Conservation (phyloP, 2,888 invertebrate species). For the Stratiomys singularior region DNA sequence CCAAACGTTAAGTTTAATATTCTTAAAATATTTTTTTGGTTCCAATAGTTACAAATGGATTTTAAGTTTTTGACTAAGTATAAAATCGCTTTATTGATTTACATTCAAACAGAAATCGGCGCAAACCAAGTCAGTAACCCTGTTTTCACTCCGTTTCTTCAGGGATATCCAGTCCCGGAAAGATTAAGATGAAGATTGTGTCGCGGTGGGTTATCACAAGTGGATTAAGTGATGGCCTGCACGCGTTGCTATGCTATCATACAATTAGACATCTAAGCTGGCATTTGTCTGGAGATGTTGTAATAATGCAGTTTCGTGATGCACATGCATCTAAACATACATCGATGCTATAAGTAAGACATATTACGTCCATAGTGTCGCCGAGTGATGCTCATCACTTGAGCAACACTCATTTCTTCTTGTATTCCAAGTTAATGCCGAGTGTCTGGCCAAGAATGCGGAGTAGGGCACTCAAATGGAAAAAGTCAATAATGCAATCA, state of each 20-base stretch:
- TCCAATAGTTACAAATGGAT: too few relatives aligned
- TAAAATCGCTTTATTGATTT: too few relatives aligned
- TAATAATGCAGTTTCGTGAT: conserved; percentile 12
- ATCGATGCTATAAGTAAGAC: neutral
- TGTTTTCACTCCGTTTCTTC: neutral
- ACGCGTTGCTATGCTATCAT: conserved; percentile 38
- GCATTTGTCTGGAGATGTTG: conserved; percentile 18
- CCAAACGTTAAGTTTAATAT: too few relatives aligned
- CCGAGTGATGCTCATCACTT: neutral
- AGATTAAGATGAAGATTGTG: conserved; percentile 31
- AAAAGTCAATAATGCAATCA: neutral
- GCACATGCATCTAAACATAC: neutral
- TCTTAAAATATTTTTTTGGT: too few relatives aligned
- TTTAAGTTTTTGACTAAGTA: too few relatives aligned
- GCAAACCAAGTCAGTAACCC: neutral
- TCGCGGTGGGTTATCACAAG: conserved; percentile 42
- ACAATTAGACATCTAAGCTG: conserved; percentile 21
- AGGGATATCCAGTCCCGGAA: too few relatives aligned
- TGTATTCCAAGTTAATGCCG: neutral
- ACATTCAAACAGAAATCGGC: too few relatives aligned
- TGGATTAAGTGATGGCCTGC: conserved; percentile 46
- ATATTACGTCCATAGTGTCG: neutral
- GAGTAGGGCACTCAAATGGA: conserved; percentile 35
- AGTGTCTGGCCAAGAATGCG: neutral
- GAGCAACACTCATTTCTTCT: neutral